phyloP scores from a whole-genome alignment of 2,797 vertebrate species.

The Rhinoraja longicauda region DNA sequence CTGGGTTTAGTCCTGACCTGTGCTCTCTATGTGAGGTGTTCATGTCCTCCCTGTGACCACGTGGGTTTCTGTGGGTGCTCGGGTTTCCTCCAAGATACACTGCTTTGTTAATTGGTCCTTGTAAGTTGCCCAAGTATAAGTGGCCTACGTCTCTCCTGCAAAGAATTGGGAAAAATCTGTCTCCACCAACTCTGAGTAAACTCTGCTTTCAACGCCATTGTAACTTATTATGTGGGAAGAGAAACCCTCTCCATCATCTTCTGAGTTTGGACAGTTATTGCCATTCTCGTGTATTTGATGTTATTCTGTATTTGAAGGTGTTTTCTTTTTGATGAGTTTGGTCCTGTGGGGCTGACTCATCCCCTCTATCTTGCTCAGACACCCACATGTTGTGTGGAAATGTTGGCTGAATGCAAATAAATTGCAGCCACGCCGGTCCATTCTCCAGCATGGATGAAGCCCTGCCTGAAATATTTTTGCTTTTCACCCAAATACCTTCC shows the following conservation, averaged over 20 bases:
- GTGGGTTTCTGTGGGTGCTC: too few relatives aligned
- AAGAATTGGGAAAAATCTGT: too few relatives aligned
- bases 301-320: not conserved
- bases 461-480: not conserved
- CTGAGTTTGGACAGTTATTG: too few relatives aligned
- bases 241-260: too few relatives aligned
- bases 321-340: not conserved
- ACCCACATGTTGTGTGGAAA: not conserved
- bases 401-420: not conserved
- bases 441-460: not conserved
- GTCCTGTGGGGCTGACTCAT: not conserved
- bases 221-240: not conserved
- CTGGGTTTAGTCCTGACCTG: too few relatives aligned
- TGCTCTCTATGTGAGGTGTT: too few relatives aligned
- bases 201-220: not conserved
- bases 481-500: not conserved
- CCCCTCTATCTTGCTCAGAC: not conserved
- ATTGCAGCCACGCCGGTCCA: not conserved
- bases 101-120: too few relatives aligned
- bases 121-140: too few relatives aligned
- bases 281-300: not conserved
- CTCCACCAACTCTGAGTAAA: not conserved
- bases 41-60: too few relatives aligned
- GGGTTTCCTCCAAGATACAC: too few relatives aligned
- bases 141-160: too few relatives aligned